Percentiles rank a stretch among this genome's conserved stretches.
phyloP scores from a whole-genome alignment of 2,113 vertebrate species.

The Agelaius tricolor region DNA sequence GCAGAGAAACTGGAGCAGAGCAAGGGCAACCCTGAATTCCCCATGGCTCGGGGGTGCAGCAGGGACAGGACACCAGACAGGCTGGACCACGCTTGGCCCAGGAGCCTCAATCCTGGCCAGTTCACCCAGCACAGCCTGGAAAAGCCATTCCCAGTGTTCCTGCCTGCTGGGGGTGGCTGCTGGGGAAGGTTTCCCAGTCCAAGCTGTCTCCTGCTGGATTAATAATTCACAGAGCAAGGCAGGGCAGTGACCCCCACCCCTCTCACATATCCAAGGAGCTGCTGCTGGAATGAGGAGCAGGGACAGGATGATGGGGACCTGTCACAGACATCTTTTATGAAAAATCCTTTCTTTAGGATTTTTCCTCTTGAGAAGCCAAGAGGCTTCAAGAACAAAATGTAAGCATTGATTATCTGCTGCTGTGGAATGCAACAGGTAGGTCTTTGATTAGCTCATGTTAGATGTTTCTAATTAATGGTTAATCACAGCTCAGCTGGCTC shows the following conservation, averaged over 20 bases:
- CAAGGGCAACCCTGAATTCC: not conserved
- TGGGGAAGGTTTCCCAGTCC: not conserved
- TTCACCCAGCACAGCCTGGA: not conserved
- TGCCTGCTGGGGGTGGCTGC: not conserved
- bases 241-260: not conserved
- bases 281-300: rapidly evolving
- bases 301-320: not conserved
- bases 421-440: too few relatives aligned
- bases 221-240: not conserved
- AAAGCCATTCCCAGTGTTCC: not conserved
- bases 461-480: too few relatives aligned
- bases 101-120: not conserved
- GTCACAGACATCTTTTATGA: too few relatives aligned
- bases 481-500: too few relatives aligned
- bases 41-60: rapidly evolving
- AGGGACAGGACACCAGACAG: not conserved
- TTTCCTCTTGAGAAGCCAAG: too few relatives aligned
- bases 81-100: rapidly evolving
- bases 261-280: not conserved
- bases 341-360: too few relatives aligned
- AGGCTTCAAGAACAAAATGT: too few relatives aligned
- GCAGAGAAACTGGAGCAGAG: not conserved
- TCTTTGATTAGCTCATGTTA: too few relatives aligned
- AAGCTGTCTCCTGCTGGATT: not conserved
- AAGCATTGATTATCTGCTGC: too few relatives aligned